Conservation (phyloP, 2,797 vertebrate species). For the Hoplostethus mediterraneus region DNA sequence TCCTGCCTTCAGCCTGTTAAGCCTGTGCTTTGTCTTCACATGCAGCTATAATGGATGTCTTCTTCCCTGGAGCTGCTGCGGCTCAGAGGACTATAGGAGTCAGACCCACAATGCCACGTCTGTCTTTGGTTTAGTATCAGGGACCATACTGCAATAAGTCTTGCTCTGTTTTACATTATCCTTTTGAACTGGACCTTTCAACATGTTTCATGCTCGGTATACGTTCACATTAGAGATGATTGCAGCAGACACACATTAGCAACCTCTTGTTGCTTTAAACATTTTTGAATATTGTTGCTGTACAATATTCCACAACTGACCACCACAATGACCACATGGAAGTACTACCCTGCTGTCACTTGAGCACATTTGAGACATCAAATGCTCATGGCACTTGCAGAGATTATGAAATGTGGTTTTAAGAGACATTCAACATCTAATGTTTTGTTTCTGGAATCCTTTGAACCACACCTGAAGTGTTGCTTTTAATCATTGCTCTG, state of each 20-base stretch:
- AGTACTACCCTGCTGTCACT: no score
- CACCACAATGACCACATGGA: no score
- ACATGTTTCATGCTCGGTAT: neutral
- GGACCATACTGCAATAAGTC: conserved; percentile 27
- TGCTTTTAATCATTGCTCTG: no score
- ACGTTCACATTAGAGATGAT: neutral
- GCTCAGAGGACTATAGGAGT: conserved; percentile 34
- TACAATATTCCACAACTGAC: no score
- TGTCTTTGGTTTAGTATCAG: conserved; percentile 20
- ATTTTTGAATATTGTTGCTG: no score
- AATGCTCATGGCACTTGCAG: no score
- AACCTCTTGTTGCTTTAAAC: no score
- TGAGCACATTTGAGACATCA: no score
- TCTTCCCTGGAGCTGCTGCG: conserved; percentile 39
- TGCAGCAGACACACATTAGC: neutral
- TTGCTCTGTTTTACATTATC: neutral
- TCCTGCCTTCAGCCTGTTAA: conserved; percentile 67
- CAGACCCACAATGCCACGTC: conserved; percentile 31
- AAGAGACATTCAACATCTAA: neutral
- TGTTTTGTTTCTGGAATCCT: no score
- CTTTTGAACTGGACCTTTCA: conserved; percentile 5
- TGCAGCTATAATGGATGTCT: conserved; percentile 66
- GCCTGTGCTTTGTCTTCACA: conserved; percentile 68
- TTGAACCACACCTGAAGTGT: no score
- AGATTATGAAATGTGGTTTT: neutral